Evolutionary conservation across 2,797 vertebrate species (phyloP), one percentile per base, ranked within the genome.

Genomic region (Pangasius macronema): DNA sequence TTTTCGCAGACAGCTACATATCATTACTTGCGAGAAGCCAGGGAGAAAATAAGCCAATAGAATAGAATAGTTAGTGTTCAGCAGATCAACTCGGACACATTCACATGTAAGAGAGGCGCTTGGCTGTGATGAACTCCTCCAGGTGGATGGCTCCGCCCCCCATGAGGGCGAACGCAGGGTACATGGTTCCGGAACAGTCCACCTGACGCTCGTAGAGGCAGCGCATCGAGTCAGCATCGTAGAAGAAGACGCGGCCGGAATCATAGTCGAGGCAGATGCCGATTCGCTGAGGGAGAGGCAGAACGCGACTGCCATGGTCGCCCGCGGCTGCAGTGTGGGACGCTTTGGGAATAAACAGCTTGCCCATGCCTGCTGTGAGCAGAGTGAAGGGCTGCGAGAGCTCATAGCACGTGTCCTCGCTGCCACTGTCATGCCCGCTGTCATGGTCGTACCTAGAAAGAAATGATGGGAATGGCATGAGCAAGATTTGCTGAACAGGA

Each of bases 371-470:
- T 77, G 98, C 81, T 6, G 98, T 98, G 88, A 99, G 95, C 59
- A 99, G 94, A 0, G 96, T 98, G 92, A 98, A 98, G 82, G 98
- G 98, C 90, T 98, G 98, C 0, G 97, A 97, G 42, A 96, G 93
- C 86, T 99, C 99, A 1, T 96, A 97, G 90, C 95, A 95, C 0
- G 96, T 86, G 72, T 99, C 99, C 93, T 99, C 99, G 20, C 98
- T 99, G 86, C 98, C 99, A 0, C 98, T 99, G 95, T 99, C 98
- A 30, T 99, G 98, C 2, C 99, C 99, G 0, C 99, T 99, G 91
- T 99, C 98, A 79, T 99, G 99, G 87, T 99, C 99, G 0, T 97
- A 99, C 80, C 99, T 99, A 90, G n/a, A 82, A 16, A 53, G 27
- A 24, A 82, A 10, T 42, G 18, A 8, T 5, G 18, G 8, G 57